Percentiles rank a stretch among this genome's conserved stretches.
phyloP scores from a whole-genome alignment of 1,140 invertebrate genomes.

The Metaphire vulgaris region DNA sequence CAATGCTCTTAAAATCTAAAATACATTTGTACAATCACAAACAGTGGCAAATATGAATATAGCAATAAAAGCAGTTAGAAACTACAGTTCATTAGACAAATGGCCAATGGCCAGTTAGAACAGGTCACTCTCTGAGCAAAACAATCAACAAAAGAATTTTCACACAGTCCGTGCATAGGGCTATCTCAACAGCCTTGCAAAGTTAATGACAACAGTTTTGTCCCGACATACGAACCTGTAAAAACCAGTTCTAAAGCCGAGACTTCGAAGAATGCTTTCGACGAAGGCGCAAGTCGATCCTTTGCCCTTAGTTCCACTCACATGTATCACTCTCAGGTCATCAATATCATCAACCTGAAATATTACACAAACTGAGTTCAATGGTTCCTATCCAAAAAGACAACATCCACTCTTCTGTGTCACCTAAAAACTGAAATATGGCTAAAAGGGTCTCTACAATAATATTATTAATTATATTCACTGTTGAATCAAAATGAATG shows the following conservation, averaged over 20 bases:
- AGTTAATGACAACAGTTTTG: too few species aligned
- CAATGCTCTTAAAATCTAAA: neutral
- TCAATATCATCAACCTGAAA: constrained; percentile 51
- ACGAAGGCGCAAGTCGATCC: constrained; percentile 85
- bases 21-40: constrained; percentile 20
- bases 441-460: constrained; percentile 3
- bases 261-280: constrained; percentile 77
- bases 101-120: too few species aligned
- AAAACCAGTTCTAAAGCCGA: constrained; percentile 86
- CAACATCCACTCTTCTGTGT: too few species aligned
- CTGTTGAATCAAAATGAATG: neutral
- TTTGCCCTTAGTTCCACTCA: constrained; percentile 90
- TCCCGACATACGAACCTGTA: too few species aligned
- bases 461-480: neutral
- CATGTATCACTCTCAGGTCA: constrained; percentile 76
- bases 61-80: too few species aligned
- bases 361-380: constrained; percentile 14
- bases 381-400: too few species aligned
- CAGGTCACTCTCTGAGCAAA: too few species aligned
- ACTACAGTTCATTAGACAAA: too few species aligned
- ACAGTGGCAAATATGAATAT: too few species aligned
- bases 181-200: too few species aligned
- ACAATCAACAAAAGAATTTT: too few species aligned
- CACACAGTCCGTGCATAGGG: too few species aligned
- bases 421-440: constrained; percentile 4